Conservation (phyloP, 2,797 vertebrate genomes). For the Sebastes diaconus region DNA sequence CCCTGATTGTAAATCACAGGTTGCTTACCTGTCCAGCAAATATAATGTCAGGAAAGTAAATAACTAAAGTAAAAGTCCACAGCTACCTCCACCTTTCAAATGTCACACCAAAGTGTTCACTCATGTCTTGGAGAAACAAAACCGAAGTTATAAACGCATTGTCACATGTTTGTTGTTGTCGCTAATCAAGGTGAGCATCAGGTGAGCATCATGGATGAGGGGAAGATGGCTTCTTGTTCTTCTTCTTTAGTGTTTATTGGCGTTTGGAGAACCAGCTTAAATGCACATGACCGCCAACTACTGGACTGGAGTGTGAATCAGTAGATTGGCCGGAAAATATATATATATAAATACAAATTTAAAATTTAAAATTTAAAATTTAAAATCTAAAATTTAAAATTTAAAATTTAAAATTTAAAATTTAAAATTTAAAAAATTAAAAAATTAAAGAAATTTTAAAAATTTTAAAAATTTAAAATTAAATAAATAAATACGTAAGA, state of each 20-base stretch:
- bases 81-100: not conserved
- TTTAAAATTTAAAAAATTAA: fast-evolving
- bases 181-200: not conserved
- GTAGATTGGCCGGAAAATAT: no score
- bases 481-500: not conserved
- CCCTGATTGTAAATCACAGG: not conserved
- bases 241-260: no score
- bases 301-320: no score
- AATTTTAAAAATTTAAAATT: no score
- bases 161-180: not conserved
- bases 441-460: fast-evolving
- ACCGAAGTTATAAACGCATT: not conserved
- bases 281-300: fast-evolving
- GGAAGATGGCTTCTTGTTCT: not conserved
- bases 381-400: no score
- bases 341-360: no score
- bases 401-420: no score
- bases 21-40: not conserved
- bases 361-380: no score
- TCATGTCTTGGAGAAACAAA: not conserved
- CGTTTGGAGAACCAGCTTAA: fast-evolving
- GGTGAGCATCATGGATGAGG: no score
- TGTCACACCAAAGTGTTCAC: not conserved
- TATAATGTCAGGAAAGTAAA: not conserved
- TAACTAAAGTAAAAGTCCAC: not conserved